Percentiles rank a stretch among this genome's conserved stretches.
Evolutionary conservation across 1,140 invertebrate species (phyloP).

Genomic region (Zaprionus vittiger): DNA sequence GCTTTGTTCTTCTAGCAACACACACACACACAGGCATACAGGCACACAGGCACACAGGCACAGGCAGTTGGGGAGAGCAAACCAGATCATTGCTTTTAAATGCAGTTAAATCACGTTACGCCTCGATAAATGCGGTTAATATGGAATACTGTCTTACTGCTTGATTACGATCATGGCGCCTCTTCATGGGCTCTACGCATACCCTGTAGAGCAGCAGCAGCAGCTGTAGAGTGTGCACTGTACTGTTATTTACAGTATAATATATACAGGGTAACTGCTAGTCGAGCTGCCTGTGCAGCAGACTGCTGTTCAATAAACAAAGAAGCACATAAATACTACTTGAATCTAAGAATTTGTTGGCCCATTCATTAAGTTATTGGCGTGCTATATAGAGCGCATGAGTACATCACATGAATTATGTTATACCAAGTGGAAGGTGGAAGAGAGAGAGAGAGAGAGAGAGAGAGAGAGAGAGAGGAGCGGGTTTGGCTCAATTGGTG

Average conservation of each 20-base stretch:
- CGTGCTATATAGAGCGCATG: conserved; percentile 64
- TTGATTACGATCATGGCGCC: conserved; percentile 28
- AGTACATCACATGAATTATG: conserved; percentile 55
- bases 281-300: neutral
- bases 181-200: conserved; percentile 21
- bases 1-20: neutral
- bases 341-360: conserved; percentile 47
- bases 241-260: neutral
- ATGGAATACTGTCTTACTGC: conserved; percentile 44
- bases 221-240: neutral
- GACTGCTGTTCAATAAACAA: conserved; percentile 35
- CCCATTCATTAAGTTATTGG: conserved; percentile 60
- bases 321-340: conserved; percentile 55
- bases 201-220: conserved; percentile 10
- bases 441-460: neutral
- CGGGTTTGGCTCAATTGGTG: conserved; percentile 31
- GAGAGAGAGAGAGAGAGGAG: neutral
- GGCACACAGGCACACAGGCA: too few species aligned
- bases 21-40: neutral
- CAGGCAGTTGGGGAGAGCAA: conserved; percentile 29
- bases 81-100: conserved; percentile 69
- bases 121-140: conserved; percentile 79
- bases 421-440: neutral
- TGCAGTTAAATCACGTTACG: conserved; percentile 80
- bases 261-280: conserved; percentile 9